A percentile compares a stretch with the other conserved stretches of the same genome.
Evolutionary conservation across 2,113 vertebrate species (phyloP).

Genomic region (Oreocharis arfaki): DNA sequence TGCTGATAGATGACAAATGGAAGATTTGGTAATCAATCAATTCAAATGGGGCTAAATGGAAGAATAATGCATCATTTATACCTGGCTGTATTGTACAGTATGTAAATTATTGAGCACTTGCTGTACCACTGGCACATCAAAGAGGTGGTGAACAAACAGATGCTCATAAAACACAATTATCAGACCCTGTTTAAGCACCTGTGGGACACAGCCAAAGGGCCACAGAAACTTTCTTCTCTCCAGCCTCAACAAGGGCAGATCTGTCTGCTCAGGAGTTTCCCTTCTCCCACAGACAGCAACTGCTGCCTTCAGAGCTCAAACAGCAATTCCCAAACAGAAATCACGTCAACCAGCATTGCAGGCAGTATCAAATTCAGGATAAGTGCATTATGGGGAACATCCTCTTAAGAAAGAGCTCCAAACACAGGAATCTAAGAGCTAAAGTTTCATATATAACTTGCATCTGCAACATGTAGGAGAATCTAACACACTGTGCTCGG

Average conservation of each 20-base stretch:
- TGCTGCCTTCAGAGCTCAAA: not conserved
- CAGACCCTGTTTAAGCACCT: not conserved
- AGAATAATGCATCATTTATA: conserved; percentile 63
- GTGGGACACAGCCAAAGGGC: not conserved
- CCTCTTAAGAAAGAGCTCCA: not conserved
- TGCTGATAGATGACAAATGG: conserved; percentile 58
- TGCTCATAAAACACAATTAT: not conserved
- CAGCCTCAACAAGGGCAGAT: not conserved
- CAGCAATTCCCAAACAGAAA: not conserved
- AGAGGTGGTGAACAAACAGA: conserved; percentile 6
- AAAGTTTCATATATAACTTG: not conserved
- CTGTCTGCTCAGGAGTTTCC: not conserved
- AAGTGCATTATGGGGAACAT: not conserved
- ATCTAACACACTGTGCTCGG: not conserved
- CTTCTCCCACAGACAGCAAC: not conserved
- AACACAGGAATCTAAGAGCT: not conserved
- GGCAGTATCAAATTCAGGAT: not conserved
- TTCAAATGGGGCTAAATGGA: conserved; percentile 68
- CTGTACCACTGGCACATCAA: not conserved
- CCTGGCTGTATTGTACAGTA: conserved; percentile 11
- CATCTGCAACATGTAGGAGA: not conserved
- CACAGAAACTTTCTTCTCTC: not conserved
- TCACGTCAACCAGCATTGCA: not conserved
- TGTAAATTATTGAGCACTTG: conserved; percentile 56
- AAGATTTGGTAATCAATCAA: conserved; percentile 58